These are phyloP conservation scores for Drosophila bunnanda DNA, from an alignment of 2,888 invertebrate species.

Conservation along the genomic window DNA sequence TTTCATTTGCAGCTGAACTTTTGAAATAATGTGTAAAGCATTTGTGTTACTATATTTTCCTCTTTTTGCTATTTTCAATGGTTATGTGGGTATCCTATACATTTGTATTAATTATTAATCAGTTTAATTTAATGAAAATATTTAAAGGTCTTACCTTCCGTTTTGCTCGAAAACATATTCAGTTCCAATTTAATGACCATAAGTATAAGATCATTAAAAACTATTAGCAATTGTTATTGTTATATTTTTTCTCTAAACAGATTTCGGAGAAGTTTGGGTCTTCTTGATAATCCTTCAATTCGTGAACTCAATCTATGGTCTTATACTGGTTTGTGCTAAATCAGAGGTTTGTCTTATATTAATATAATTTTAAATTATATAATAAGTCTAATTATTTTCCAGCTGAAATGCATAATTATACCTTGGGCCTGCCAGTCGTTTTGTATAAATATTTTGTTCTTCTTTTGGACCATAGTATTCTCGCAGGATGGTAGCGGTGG, in stretches of 20 bases:
- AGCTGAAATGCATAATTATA: background rate
- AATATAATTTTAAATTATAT: background rate
- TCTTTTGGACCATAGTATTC: conserved; percentile 4
- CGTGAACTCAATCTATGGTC: background rate
- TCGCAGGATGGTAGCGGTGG: background rate
- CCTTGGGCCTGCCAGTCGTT: background rate
- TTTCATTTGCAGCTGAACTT: background rate
- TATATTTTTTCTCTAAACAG: background rate
- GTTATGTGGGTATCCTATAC: background rate
- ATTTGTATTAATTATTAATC: too few relatives aligned
- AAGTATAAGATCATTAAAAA: background rate
- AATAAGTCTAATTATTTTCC: background rate
- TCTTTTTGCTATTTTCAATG: background rate
- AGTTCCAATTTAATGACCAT: too few relatives aligned
- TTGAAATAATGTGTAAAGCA: background rate
- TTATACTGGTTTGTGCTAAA: conserved; percentile 1
- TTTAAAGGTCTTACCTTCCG: background rate
- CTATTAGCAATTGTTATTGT: background rate
- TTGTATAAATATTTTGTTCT: background rate
- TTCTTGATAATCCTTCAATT: background rate
- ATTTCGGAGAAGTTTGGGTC: background rate
- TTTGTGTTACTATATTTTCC: conserved; percentile 1
- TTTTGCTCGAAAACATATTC: background rate
- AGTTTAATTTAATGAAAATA: background rate
- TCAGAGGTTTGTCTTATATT: background rate